Base-by-base conservation (phyloP, 2,888 invertebrate species). In the Rhagium mordax region DNA sequence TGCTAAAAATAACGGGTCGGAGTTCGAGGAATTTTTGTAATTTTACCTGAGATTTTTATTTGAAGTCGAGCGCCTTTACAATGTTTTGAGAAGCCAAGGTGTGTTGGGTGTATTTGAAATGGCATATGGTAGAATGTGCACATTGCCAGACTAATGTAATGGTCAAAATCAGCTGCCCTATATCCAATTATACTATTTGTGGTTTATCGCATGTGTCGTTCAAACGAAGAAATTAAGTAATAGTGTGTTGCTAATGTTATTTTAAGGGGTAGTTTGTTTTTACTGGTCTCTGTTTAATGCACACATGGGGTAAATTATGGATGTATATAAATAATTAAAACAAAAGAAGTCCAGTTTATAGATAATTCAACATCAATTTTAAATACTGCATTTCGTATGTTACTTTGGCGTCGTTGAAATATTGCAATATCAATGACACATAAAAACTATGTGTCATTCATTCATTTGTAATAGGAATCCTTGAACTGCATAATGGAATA, bases 11-110 rank as follows among this genome's bases (percentile, higher is more conserved):
- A 41, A 27, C 55, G 4, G n/a, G 27, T n/a, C 51, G 15, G 0
- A 49, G 16, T 64, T 64, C 64, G 49, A 16, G 51, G 64, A 64
- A 64, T 49, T 49, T 13, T 15, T n/a, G 16, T 51, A 15, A 29
- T 49, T 47, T 51, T 64, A 64, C 64, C 64, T 64, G 64, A 64
- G 16, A 27, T 33, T 48, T 41, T 49, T 49, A 49, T 64, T 64
- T 64, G 64, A 51, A 24, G 51, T 51, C 8, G 64, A 60, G 51
- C 51, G 51, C 27, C 29, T 48, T 64, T 64, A 51, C 51, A 29
- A 16, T 24, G 16, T 64, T 64, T 24, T 51, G 29, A 29, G 49
- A 49, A 64, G 49, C 51, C 51, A 64, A 64, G 64, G 64, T 64
- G 64, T 57, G 27, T n/a, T 2, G 1, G n/a, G 15, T 41, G n/a